Conservation (phyloP, 1,140 invertebrate species). For the Halyomorpha halys region DNA sequence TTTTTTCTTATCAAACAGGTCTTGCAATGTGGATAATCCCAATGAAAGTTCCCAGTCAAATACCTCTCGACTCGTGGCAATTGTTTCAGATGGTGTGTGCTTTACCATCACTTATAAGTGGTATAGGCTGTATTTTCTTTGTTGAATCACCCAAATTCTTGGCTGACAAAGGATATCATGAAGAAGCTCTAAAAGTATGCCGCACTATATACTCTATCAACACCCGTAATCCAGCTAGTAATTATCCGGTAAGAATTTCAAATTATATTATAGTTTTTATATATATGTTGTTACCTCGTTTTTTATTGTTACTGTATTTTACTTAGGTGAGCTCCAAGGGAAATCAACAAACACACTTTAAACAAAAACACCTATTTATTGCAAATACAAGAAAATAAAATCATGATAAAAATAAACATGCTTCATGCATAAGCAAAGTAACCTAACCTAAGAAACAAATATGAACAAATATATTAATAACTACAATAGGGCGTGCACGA, state of each 20-base stretch:
- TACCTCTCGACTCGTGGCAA: slow-evolving; percentile 52
- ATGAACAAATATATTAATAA: too few relatives aligned
- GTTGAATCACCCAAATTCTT: slow-evolving; percentile 87
- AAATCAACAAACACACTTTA: too few relatives aligned
- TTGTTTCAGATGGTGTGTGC: slow-evolving; percentile 80
- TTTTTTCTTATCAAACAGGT: background rate
- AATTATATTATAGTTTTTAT: too few relatives aligned
- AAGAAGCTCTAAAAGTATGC: slow-evolving; percentile 68
- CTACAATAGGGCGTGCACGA: too few relatives aligned
- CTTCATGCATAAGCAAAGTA: too few relatives aligned
- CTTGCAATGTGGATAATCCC: slow-evolving; percentile 1
- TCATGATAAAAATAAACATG: too few relatives aligned
- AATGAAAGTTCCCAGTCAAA: background rate
- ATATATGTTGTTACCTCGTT: too few relatives aligned
- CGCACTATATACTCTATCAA: slow-evolving; percentile 67
- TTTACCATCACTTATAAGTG: slow-evolving; percentile 72
- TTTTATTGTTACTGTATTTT: too few relatives aligned
- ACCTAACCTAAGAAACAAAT: too few relatives aligned
- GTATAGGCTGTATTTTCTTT: slow-evolving; percentile 63
- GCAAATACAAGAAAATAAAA: too few relatives aligned
- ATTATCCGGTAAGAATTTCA: slow-evolving; percentile 44
- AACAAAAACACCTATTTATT: too few relatives aligned
- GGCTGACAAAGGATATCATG: slow-evolving; percentile 58
- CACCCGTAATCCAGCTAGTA: slow-evolving; percentile 56
- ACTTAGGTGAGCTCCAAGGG: too few relatives aligned